Evolutionary conservation across 2,113 vertebrate genomes (phyloP).

Genomic region (Datnioides undecimradiatus): DNA sequence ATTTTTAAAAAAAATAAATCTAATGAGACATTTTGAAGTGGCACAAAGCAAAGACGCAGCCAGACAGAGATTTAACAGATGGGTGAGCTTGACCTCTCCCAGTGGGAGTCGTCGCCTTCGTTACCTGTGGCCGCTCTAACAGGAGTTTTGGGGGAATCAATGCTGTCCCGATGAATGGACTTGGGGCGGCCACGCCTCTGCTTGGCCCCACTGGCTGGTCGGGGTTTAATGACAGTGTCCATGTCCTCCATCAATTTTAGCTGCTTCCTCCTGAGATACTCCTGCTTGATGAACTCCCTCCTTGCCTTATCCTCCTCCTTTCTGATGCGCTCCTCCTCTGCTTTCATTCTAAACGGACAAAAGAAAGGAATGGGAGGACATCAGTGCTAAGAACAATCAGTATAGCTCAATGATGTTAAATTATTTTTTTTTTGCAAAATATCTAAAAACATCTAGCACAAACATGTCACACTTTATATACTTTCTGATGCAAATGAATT

Average conservation of each 20-base stretch:
- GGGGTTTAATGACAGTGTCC: slow-evolving; percentile 92
- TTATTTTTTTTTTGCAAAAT: too few relatives aligned
- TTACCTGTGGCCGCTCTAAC: slow-evolving; percentile 94
- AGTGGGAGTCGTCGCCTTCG: slow-evolving; percentile 3
- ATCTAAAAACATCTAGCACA: background rate
- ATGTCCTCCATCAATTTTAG: slow-evolving; percentile 98
- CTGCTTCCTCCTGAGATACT: slow-evolving; percentile 96
- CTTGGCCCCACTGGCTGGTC: slow-evolving; percentile 82
- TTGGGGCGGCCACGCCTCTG: slow-evolving; percentile 93
- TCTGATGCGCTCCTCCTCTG: slow-evolving; percentile 94
- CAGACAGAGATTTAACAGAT: slow-evolving; percentile 77
- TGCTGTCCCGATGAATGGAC: slow-evolving; percentile 92
- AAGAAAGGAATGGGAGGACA: background rate
- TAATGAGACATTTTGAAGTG: slow-evolving; percentile 41
- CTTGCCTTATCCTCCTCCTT: slow-evolving; percentile 96
- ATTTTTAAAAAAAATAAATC: background rate
- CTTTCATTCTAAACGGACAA: slow-evolving; percentile 87
- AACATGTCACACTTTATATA: background rate
- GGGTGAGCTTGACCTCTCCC: slow-evolving; percentile 10
- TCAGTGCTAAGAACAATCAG: background rate
- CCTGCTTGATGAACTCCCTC: slow-evolving; percentile 96
- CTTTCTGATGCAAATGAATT: background rate
- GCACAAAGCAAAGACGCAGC: slow-evolving; percentile 76
- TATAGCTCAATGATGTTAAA: background rate
- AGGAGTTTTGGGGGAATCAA: slow-evolving; percentile 93